Base-by-base conservation (phyloP, 2,797 vertebrate genomes). In the Salarias fasciatus region DNA sequence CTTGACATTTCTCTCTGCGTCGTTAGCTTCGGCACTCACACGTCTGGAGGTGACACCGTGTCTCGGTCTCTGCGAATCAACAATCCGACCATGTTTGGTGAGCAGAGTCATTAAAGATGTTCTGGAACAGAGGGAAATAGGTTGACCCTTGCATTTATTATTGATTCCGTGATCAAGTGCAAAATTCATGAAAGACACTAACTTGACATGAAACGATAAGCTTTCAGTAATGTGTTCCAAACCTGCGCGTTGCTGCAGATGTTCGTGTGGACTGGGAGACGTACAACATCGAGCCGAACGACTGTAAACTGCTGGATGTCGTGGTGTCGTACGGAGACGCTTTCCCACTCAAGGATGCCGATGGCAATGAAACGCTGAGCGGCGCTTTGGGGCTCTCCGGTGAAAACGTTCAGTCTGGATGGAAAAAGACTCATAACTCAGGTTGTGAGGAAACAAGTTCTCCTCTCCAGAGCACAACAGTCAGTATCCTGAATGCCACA, bases 241-340 rank as follows among this genome's bases (percentile, higher is more conserved):
- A 1, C 56, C 38, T 55, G 18, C 24, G 0, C 43, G 31, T 46
- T n/a, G 40, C 41, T 11, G 12, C 76, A 99, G 98, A 97, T 55
- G 96, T 99, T 54, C 94, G 95, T 8, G 53, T 98, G 82, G 95
- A 98, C 88, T 98, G 95, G 95, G 83, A 95, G 82, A 92, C 86
- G 2, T 99, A 94, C 12, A 91, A 92, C 60, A 63, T 89, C 0
- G 92, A 95, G 18, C 41, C 68, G 9, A 85, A 80, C 0, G 92
- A 93, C 55, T 72, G 69, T 24, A 92, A 88, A 58, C 72, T 96
- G 66, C 72, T 98, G 73, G 96, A 99, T 49, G 64, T 97, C n/a
- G 36, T 94, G 70, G 69, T 95, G 64, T 63, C 88, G 0, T 97
- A 88, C 0, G 95, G 94, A 48, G 89, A 93, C 0, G 88, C 86